Percentiles rank a stretch among this genome's conserved stretches.
phyloP scores from a whole-genome alignment of 2,113 vertebrate species.

The Cnemophilus loriae region DNA sequence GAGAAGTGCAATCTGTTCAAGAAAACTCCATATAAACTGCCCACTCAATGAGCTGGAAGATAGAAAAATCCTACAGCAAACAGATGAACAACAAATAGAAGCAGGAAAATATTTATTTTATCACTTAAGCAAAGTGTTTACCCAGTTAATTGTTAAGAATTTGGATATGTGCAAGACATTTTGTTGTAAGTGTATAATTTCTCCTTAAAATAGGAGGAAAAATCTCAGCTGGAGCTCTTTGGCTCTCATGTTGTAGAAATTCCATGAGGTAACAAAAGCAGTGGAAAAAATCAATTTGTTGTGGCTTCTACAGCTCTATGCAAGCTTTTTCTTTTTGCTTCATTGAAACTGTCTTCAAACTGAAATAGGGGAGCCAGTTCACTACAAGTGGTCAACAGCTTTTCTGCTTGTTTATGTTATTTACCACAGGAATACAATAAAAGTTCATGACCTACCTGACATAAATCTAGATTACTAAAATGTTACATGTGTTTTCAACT shows the following conservation, averaged over 20 bases:
- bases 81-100: background rate
- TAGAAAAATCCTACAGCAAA: background rate
- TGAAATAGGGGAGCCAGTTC: conserved; percentile 34
- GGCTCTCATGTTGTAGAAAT: background rate
- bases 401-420: conserved; percentile 51
- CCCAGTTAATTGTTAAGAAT: background rate
- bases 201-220: background rate
- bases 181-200: background rate
- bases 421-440: conserved; percentile 45
- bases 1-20: background rate
- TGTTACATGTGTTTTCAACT: conserved; percentile 43
- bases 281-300: conserved; percentile 58
- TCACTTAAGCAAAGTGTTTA: background rate
- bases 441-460: conserved; percentile 50
- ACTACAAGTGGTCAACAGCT: conserved; percentile 44
- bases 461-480: conserved; percentile 57
- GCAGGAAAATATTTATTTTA: background rate
- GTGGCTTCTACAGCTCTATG: conserved; percentile 17
- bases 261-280: conserved; percentile 12
- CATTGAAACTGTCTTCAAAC: conserved; percentile 34
- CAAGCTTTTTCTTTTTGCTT: conserved; percentile 34
- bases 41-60: background rate
- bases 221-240: background rate
- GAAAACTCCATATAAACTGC: background rate
- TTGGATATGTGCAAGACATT: background rate